These are phyloP conservation scores for Ardeotis arabs DNA, from an alignment of 2,113 vertebrate species.

Conservation along the genomic window DNA sequence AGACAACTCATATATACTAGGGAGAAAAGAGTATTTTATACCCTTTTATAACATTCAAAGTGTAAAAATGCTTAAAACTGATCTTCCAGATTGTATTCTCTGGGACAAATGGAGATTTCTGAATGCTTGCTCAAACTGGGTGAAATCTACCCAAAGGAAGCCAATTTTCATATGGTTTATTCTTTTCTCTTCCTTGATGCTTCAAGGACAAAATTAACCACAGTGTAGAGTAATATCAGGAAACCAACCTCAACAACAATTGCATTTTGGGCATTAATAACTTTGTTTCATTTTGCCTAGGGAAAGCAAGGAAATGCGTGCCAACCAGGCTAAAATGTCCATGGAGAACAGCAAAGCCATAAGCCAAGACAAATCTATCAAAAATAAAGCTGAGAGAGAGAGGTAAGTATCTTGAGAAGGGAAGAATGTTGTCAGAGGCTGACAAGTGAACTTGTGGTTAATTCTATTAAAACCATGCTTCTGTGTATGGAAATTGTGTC, in stretches of 20 bases:
- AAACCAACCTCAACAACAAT: background rate
- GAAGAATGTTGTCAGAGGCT: background rate
- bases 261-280: background rate
- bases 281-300: constrained; percentile 69
- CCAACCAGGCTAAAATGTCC: constrained; percentile 96
- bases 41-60: background rate
- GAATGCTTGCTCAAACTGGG: background rate
- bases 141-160: background rate
- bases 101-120: background rate
- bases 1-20: background rate
- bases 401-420: constrained; percentile 77
- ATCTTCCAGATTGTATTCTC: background rate
- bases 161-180: background rate
- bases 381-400: constrained; percentile 98
- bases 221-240: background rate
- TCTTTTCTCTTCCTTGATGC: background rate
- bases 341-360: constrained; percentile 99
- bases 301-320: constrained; percentile 98
- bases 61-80: background rate
- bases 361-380: constrained; percentile 97
- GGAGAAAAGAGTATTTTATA: background rate
- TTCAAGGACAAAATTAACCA: background rate
- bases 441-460: background rate
- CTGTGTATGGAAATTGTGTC: background rate
- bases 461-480: background rate